Evolutionary conservation across 1,140 invertebrate genomes (phyloP), one percentile per base, ranked within the genome.

Genomic region (Lutraria rhynchaena): DNA sequence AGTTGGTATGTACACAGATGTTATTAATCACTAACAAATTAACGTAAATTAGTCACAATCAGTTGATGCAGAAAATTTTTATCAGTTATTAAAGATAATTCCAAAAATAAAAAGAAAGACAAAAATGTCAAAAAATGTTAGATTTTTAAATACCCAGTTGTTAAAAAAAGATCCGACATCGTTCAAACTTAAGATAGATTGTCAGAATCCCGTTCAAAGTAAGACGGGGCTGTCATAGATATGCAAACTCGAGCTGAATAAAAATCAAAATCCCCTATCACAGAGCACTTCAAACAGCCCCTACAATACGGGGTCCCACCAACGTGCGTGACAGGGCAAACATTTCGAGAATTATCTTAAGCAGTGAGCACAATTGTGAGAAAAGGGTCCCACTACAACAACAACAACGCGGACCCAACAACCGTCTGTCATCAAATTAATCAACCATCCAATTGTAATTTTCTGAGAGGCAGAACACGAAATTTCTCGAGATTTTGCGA

Each of bases 321-420:
- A 37, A 46, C 63, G 63, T 67, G 37, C 63, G 63, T 67, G 63
- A 67, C 63, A 67, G 63, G n/a, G 63, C 63, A 67, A 67, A 67
- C 33, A 67, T 67, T 67, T 67, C 31, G 41, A 49, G 63, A 67
- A 67, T 67, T 67, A 67, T 22, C 24, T 67, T 31, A 67, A 46
- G 41, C 41, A 46, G 41, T 37, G 41, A 22, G 44, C 24, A 67
- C 41, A 67, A 67, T 49, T 22, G 49, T 37, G 37, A 67, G 63
- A 67, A 67, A 41, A 49, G 63, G 63, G 63, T 46, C 63, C 27
- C 63, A 44, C 44, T 46, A 67, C 63, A 67, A 67, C 63, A 49
- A n/a, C 44, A 67, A 67, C 63, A 67, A 67, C 63, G 31, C 5
- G 37, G 63, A 29, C 63, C 63, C 44, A 24, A 27, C 41, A 67